Conservation (phyloP, 1,140 invertebrate species). For the Yoshiicerus persimilis region DNA sequence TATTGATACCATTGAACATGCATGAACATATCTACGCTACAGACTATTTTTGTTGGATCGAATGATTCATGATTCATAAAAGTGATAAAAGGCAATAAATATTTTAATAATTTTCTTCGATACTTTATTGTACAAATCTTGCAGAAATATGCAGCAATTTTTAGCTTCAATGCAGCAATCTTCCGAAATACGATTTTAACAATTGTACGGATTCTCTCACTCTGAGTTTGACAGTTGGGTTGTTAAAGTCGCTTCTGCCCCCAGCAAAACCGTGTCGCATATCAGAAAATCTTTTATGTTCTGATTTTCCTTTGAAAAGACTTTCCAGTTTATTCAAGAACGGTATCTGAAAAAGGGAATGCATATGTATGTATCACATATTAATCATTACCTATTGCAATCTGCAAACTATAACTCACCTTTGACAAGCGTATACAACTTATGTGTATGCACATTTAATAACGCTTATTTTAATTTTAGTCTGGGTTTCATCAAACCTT, state of each 20-base stretch:
- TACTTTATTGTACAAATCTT: not conserved
- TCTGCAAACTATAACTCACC: too few relatives aligned
- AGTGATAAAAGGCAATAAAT: too few relatives aligned
- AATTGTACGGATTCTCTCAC: conserved; percentile 31
- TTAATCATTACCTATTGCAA: not conserved
- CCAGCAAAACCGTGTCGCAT: conserved; percentile 42
- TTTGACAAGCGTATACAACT: not conserved
- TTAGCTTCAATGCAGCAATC: not conserved
- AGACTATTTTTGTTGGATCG: too few relatives aligned
- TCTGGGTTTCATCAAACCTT: not conserved
- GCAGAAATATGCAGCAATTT: not conserved
- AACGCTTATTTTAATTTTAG: not conserved
- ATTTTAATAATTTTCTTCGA: not conserved
- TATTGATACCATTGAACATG: too few relatives aligned
- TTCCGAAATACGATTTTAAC: not conserved
- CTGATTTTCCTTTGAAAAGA: conserved; percentile 19
- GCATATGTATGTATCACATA: not conserved
- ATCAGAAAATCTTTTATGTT: conserved; percentile 36
- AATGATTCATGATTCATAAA: too few relatives aligned
- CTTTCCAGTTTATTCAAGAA: conserved; percentile 22
- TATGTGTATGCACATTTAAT: conserved; percentile 3
- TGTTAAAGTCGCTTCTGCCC: conserved; percentile 27
- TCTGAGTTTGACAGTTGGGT: not conserved
- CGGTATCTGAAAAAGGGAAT: conserved; percentile 28
- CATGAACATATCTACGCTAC: too few relatives aligned